Evolutionary conservation across 2,888 invertebrate species (phyloP), one percentile per base, ranked within the genome.

Genomic region (Ophioninae sp.): DNA sequence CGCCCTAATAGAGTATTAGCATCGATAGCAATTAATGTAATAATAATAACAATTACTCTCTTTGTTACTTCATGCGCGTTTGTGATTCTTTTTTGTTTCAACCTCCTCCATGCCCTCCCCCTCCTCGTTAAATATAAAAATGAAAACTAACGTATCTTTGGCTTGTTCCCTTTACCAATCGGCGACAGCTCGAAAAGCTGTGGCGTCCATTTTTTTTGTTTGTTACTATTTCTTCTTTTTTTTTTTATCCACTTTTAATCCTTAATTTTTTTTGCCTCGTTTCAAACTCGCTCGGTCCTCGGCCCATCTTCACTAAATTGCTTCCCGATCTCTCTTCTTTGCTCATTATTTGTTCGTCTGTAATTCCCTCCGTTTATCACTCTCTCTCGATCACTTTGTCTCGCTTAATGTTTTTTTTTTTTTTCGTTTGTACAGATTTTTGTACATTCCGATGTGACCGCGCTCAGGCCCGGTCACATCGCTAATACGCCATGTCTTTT

Each of bases 81-180:
- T 64, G 51, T 74, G 30, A 81, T 80, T 85, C 58, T 86, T 74
- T 79, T 79, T 78, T 78, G 81, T 73, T 79, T 77, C 78, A 78
- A 78, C 74, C 65, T 56, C 73, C 82, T 67, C 72, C 61, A n/a
- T 80, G 73, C 44, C 44, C 68, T 78, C 71, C 77, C 61, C 59
- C 78, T 83, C 41, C 71, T 86, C 84, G 81, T 91, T 93, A 92
- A 93, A 92, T 92, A 94, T 94, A 93, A 93, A 94, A 94, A 94
- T 94, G 94, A 93, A 94, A 94, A 94, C 95, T 94, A 96, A 96
- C 95, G 95, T 96, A 95, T 96, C 96, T 96, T 96, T 96, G 96
- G 95, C 95, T 96, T 96, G 96, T 95, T 96, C 96, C 96, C 96
- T 95, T 95, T 95, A 96, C 95, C 96, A 95, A 95, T 95, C 95